Evolutionary conservation across 2,113 vertebrate species (phyloP).

Genomic region (Ptilorrhoa leucosticta): DNA sequence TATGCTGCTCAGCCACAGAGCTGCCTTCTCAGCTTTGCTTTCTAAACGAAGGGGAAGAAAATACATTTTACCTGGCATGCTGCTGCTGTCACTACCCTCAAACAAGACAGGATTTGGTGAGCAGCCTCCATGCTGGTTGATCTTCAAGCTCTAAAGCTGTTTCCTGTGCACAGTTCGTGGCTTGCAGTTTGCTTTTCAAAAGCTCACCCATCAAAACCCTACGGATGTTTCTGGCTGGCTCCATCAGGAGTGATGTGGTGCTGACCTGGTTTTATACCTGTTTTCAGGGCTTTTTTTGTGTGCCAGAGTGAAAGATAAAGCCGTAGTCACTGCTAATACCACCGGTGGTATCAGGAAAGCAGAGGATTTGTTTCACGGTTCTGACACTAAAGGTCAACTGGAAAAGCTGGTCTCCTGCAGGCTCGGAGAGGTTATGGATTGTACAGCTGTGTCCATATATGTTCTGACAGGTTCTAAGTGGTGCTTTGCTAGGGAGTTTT

Average conservation of each 20-base stretch:
- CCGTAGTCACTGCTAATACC: not conserved
- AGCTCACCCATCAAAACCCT: not conserved
- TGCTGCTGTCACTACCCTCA: not conserved
- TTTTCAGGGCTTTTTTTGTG: not conserved
- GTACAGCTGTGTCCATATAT: constrained; percentile 25
- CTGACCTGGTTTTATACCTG: not conserved
- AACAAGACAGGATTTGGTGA: not conserved
- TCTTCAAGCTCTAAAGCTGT: not conserved
- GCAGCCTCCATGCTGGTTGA: not conserved
- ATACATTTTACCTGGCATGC: not conserved
- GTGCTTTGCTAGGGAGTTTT: constrained; percentile 33
- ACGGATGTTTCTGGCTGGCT: not conserved
- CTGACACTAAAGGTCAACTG: constrained; percentile 58
- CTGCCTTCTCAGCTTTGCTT: not conserved
- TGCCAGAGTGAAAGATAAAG: not conserved
- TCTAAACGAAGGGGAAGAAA: not conserved
- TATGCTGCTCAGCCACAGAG: not conserved
- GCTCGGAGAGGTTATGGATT: not conserved
- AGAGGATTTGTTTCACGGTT: not conserved
- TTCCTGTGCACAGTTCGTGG: not conserved
- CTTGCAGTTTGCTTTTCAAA: not conserved
- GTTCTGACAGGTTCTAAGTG: constrained; percentile 54
- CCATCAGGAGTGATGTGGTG: rapidly evolving
- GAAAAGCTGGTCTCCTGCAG: not conserved
- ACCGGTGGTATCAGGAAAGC: not conserved